Evolutionary conservation across 2,888 invertebrate genomes (phyloP).

Genomic region (Arrhopalites spinosus): DNA sequence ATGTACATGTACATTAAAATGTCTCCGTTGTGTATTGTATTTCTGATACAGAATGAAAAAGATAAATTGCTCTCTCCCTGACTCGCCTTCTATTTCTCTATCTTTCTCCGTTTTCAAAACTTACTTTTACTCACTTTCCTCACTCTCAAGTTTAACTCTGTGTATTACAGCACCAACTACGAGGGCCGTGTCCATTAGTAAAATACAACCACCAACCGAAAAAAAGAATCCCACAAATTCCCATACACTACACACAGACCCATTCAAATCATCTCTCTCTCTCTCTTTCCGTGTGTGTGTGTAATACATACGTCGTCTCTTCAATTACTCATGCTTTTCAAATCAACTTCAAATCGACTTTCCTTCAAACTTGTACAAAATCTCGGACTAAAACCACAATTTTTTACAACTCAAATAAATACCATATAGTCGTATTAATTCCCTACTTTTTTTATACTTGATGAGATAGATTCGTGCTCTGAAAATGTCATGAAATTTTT

Average conservation of each 20-base stretch:
- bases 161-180: background rate
- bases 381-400: background rate
- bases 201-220: background rate
- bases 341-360: slow-evolving; percentile 4
- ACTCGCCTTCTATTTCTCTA: slow-evolving; percentile 13
- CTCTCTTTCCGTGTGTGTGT: background rate
- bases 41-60: slow-evolving; percentile 42
- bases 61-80: slow-evolving; percentile 37
- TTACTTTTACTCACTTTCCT: background rate
- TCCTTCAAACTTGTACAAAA: background rate
- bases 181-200: slow-evolving; percentile 1
- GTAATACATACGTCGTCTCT: background rate
- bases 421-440: background rate
- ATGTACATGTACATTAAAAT: slow-evolving; percentile 29
- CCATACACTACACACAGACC: background rate
- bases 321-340: slow-evolving; percentile 17
- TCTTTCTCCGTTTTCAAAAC: background rate
- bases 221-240: background rate
- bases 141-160: background rate
- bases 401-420: background rate
- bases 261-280: background rate
- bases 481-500: background rate
- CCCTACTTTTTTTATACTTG: background rate
- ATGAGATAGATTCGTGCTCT: background rate
- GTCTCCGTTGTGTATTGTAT: slow-evolving; percentile 37